These are phyloP conservation scores for Heliornis fulica DNA, from an alignment of 2,113 vertebrate species.

Conservation along the genomic window DNA sequence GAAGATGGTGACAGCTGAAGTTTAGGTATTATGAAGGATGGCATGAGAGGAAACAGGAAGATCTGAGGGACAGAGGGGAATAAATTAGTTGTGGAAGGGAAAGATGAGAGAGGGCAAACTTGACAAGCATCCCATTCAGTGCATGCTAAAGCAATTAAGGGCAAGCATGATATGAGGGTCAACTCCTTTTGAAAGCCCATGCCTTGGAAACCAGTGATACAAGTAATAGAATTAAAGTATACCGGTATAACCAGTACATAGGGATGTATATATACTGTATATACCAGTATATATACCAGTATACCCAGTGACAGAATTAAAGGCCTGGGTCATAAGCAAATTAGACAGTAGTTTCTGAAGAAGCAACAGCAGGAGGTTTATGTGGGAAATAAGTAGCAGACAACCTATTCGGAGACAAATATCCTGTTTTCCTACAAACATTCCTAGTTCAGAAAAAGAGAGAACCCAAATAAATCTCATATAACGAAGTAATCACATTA, in stretches of 20 bases:
- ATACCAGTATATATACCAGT: too few species aligned
- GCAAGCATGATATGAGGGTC: background rate
- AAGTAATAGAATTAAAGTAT: too few species aligned
- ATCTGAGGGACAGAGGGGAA: background rate
- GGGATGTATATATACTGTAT: too few species aligned
- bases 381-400: slow-evolving; percentile 51
- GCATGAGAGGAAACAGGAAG: background rate
- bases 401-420: slow-evolving; percentile 31
- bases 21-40: background rate
- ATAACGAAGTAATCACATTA: background rate
- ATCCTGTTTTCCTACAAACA: slow-evolving; percentile 51
- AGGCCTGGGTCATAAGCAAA: background rate
- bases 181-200: background rate
- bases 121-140: background rate
- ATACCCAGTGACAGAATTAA: background rate
- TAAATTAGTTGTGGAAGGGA: background rate
- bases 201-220: background rate
- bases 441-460: slow-evolving; percentile 47
- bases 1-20: fast-evolving
- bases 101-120: background rate
- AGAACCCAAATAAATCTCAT: slow-evolving; percentile 51
- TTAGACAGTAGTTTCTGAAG: slow-evolving; percentile 14
- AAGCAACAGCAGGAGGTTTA: slow-evolving; percentile 50
- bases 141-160: background rate
- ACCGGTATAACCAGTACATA: too few species aligned